These are phyloP conservation scores for Vombatus ursinus DNA, from an alignment of 2,113 vertebrate genomes.

Conservation along the genomic window DNA sequence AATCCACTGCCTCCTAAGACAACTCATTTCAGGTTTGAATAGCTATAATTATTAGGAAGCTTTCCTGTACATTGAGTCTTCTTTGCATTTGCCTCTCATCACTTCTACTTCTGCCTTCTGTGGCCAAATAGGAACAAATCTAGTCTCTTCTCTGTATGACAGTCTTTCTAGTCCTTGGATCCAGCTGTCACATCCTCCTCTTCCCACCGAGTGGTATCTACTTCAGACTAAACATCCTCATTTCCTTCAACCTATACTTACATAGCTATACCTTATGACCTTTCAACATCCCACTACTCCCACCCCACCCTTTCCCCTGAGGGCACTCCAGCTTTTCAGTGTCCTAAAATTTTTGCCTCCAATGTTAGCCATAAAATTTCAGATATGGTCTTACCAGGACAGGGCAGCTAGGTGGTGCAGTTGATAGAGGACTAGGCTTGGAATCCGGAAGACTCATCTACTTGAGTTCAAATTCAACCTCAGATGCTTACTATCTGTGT, in stretches of 20 bases:
- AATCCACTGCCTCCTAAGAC: not conserved
- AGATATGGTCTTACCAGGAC: not conserved
- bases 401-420: not conserved
- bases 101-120: too few species aligned
- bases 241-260: not conserved
- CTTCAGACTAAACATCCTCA: not conserved
- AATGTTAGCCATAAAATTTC: not conserved
- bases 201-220: not conserved
- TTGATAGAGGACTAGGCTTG: not conserved
- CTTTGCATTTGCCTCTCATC: too few species aligned
- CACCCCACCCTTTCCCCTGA: not conserved
- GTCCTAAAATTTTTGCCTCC: not conserved
- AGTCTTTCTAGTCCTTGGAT: not conserved
- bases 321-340: not conserved
- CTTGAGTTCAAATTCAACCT: not conserved
- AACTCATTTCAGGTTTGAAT: too few species aligned
- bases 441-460: not conserved
- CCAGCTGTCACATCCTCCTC: not conserved
- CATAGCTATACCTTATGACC: too few species aligned
- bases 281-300: not conserved
- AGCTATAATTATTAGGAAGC: too few species aligned
- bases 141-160: not conserved
- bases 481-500: not conserved
- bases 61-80: too few species aligned
- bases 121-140: too few species aligned